A percentile compares a stretch with the other conserved stretches of the same genome.
Evolutionary conservation across 2,797 vertebrate genomes (phyloP).

Genomic region (Paguma larvata): DNA sequence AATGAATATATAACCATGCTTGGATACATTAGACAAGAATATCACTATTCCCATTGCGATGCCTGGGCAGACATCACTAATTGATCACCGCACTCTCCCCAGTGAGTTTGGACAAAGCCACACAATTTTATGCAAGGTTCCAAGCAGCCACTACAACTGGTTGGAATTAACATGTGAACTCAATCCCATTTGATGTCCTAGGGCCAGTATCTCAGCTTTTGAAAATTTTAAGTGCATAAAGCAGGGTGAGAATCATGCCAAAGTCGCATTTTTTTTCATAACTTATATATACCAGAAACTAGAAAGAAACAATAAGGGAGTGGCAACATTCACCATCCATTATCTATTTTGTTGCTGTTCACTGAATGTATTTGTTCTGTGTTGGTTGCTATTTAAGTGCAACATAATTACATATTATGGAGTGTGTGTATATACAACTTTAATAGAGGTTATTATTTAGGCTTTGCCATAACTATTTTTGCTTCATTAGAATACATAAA

Average conservation of each 20-base stretch:
- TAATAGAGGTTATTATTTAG: conserved; percentile 80
- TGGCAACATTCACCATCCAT: conserved; percentile 46
- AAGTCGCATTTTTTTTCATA: neutral
- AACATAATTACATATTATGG: conserved; percentile 81
- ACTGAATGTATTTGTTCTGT: conserved; percentile 70
- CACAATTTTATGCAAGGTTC: neutral
- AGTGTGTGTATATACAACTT: conserved; percentile 59
- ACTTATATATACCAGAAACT: conserved; percentile 12
- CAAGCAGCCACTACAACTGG: conserved; percentile 4
- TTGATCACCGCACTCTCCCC: neutral
- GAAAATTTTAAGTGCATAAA: conserved; percentile 21
- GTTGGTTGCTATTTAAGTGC: conserved; percentile 79
- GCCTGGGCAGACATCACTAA: conserved; percentile 18
- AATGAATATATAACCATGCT: neutral
- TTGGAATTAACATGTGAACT: conserved; percentile 33
- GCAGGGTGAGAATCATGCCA: neutral
- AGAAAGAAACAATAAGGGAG: conserved; percentile 64
- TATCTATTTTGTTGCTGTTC: conserved; percentile 66
- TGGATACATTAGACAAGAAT: conserved; percentile 36
- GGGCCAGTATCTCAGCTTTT: neutral
- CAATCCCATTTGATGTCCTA: conserved; percentile 32
- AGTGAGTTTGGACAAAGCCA: neutral
- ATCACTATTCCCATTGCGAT: neutral
- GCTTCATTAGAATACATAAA: conserved; percentile 81
- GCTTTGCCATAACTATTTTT: conserved; percentile 77